These are phyloP conservation scores for Tanypteryx hageni DNA, from an alignment of 2,888 invertebrate species.

Conservation along the genomic window DNA sequence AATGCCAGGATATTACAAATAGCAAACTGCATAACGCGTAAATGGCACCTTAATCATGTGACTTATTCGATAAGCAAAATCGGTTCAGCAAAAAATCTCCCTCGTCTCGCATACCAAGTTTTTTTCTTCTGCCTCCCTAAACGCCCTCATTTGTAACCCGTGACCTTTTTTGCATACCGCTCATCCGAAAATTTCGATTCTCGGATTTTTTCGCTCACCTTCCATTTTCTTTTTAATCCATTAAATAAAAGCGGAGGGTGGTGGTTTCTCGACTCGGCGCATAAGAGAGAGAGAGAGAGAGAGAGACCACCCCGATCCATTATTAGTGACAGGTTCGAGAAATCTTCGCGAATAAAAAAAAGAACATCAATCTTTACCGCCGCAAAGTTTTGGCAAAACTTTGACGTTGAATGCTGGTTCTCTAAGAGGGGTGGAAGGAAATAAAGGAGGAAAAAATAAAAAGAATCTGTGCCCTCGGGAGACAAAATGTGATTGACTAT, in stretches of 20 bases:
- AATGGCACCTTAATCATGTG: no score
- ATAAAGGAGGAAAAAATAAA: neutral
- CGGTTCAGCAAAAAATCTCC: no score
- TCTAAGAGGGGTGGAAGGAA: neutral
- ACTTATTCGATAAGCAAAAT: no score
- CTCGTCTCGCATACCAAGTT: no score
- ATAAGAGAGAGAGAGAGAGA: no score
- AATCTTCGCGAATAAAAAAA: neutral
- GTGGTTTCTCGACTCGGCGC: no score
- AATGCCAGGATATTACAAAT: no score
- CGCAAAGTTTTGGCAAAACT: neutral
- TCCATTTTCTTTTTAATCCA: neutral
- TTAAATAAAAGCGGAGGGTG: no score
- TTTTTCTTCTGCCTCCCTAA: no score
- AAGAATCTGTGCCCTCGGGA: neutral
- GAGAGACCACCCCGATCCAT: neutral
- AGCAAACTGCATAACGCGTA: no score
- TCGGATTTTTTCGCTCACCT: neutral
- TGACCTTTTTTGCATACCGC: no score
- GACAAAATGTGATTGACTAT: neutral
- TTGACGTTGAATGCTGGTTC: neutral
- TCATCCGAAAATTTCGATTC: neutral
- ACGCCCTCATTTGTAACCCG: no score
- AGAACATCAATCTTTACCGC: neutral
- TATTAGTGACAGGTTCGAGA: neutral